Conservation (phyloP, 2,888 invertebrate species). For the Embidobia sp. region DNA sequence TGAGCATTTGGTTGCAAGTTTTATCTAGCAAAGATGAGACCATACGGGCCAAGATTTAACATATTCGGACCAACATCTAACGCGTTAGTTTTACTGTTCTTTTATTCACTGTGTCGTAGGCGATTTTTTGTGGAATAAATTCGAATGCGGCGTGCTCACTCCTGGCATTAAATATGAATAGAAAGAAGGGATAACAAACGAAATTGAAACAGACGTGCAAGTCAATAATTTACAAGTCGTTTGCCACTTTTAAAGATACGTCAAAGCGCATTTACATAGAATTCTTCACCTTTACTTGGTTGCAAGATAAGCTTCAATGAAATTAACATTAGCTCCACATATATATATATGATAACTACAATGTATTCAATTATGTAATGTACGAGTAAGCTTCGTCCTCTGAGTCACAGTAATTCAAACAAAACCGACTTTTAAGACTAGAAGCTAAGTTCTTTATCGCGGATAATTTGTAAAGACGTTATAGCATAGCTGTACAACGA, state of each 20-base stretch:
- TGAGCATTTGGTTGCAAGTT: slow-evolving; percentile 44
- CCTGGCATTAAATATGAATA: slow-evolving; percentile 30
- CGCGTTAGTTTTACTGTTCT: slow-evolving; percentile 69
- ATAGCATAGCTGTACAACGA: no score
- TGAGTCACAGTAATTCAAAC: slow-evolving; percentile 10
- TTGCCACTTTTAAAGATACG: slow-evolving; percentile 28
- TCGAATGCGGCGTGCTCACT: slow-evolving; percentile 50
- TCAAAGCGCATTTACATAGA: slow-evolving; percentile 22
- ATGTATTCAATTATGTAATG: slow-evolving; percentile 22
- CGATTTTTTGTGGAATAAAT: slow-evolving; percentile 71
- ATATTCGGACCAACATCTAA: slow-evolving; percentile 68
- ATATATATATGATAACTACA: slow-evolving; percentile 22
- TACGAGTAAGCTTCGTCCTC: background rate
- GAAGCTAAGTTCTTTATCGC: no score
- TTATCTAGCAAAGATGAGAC: slow-evolving; percentile 53
- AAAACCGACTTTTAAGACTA: background rate
- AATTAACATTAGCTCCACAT: slow-evolving; percentile 27
- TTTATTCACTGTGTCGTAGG: slow-evolving; percentile 68
- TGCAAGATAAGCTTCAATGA: slow-evolving; percentile 16
- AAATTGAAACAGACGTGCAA: slow-evolving; percentile 27
- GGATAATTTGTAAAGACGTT: no score
- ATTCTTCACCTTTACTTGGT: slow-evolving; percentile 10
- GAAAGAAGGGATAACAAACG: slow-evolving; percentile 7
- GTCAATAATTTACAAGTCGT: slow-evolving; percentile 30
- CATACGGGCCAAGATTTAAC: slow-evolving; percentile 61